phyloP scores from a whole-genome alignment of 2,888 invertebrate genomes.

The Cataglyphis cursor region DNA sequence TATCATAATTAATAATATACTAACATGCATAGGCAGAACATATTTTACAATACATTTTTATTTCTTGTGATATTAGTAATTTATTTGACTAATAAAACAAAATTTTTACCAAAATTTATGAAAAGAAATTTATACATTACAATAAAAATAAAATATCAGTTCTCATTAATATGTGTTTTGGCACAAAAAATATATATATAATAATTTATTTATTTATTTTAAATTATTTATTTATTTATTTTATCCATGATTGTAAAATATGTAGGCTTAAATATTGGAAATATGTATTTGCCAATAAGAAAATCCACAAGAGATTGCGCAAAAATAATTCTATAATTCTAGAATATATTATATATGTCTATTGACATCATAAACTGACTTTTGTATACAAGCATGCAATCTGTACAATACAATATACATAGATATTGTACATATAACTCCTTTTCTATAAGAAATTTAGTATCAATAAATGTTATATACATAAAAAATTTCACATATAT shows the following conservation, averaged over 20 bases:
- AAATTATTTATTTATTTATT: slow-evolving; percentile 29
- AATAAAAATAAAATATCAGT: background rate
- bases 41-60: slow-evolving; percentile 5
- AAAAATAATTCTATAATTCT: slow-evolving; percentile 44
- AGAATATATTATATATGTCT: slow-evolving; percentile 22
- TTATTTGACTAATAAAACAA: background rate
- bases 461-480: slow-evolving; percentile 11
- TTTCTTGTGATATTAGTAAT: background rate
- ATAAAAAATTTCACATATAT: slow-evolving; percentile 16
- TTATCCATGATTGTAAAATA: background rate
- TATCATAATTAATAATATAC: background rate
- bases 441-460: slow-evolving; percentile 29
- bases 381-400: slow-evolving; percentile 24
- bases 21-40: background rate
- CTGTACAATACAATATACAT: slow-evolving; percentile 36
- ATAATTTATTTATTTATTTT: slow-evolving; percentile 30
- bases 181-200: slow-evolving; percentile 16
- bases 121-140: background rate
- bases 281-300: slow-evolving; percentile 21
- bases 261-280: background rate
- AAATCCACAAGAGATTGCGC: background rate
- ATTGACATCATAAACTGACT: slow-evolving; percentile 12
- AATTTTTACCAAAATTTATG: background rate
- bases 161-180: background rate
- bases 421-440: slow-evolving; percentile 40